Evolutionary conservation across 2,888 invertebrate species (phyloP), one percentile per base, ranked within the genome.

Genomic region (Agrotis segetum): DNA sequence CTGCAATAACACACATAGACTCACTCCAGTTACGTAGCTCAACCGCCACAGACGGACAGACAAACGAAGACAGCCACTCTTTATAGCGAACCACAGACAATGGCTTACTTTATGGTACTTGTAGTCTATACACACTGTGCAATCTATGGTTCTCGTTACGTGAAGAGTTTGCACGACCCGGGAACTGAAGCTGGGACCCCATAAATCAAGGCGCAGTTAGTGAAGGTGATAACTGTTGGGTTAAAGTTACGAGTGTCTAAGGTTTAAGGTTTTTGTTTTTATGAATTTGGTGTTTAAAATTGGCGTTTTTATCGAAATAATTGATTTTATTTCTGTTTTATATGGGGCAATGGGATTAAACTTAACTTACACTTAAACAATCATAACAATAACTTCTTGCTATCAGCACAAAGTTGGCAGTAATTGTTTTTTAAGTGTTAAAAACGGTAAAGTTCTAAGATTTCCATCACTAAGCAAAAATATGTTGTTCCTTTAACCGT

Each of bases 81-180:
- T 84, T 86, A 84, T 84, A 79, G 77, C 71, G 74, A 60, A 74
- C 60, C 62, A 75, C 71, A 67, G 74, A 84, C 84, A 84, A 84
- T 84, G 82, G 84, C 17, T 40, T 67, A 67, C 78, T 84, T 85
- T 81, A 84, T 77, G 62, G 58, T 71, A 53, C 29, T 67, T 71
- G 65, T 62, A 77, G 17, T 64, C 74, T 79, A 77, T 75, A 79
- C 72, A 85, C 75, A 81, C 63, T 66, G 67, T 24, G 73, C 74
- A 77, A 84, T 84, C 71, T 84, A 84, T 75, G 69, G 59, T 16
- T 11, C 81, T 80, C 77, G 84, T 84, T 84, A 84, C 84, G 84
- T 84, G 79, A 76, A 66, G 65, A 77, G 74, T 74, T 78, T 79
- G 82, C 86, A 77, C 79, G 84, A 84, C 84, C 86, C 84, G 84